These are phyloP conservation scores for Dicrurus megarhynchus DNA, from an alignment of 2,113 vertebrate species.

Conservation along the genomic window DNA sequence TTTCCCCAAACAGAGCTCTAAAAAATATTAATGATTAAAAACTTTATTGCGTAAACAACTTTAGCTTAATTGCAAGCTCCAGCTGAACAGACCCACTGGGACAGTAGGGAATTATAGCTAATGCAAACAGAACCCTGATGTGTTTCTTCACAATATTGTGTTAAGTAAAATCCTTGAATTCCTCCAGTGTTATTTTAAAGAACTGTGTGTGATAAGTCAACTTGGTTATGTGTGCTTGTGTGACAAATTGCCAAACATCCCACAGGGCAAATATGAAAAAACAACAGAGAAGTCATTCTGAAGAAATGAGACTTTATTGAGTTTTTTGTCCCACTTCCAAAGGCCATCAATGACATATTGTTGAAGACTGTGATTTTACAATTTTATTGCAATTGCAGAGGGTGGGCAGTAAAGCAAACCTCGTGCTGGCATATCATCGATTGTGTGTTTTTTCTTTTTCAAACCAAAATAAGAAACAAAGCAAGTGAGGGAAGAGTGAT, in stretches of 20 bases:
- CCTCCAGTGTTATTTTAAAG: conserved; percentile 30
- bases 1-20: background rate
- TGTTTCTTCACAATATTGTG: background rate
- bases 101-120: background rate
- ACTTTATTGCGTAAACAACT: background rate
- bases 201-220: background rate
- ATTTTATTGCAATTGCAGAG: background rate
- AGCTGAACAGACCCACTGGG: background rate
- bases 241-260: conserved; percentile 33
- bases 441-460: background rate
- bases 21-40: background rate
- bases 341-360: background rate
- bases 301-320: conserved; percentile 41
- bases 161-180: conserved; percentile 7
- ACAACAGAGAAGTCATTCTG: background rate
- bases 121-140: background rate
- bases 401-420: background rate
- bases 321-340: conserved; percentile 20
- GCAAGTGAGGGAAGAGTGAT: background rate
- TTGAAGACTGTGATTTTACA: background rate
- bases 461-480: background rate
- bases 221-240: background rate
- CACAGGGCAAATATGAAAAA: conserved; percentile 36
- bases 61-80: background rate
- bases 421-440: background rate